These are phyloP conservation scores for Halcyon chelicuti DNA, from an alignment of 2,797 vertebrate genomes.

Conservation along the genomic window DNA sequence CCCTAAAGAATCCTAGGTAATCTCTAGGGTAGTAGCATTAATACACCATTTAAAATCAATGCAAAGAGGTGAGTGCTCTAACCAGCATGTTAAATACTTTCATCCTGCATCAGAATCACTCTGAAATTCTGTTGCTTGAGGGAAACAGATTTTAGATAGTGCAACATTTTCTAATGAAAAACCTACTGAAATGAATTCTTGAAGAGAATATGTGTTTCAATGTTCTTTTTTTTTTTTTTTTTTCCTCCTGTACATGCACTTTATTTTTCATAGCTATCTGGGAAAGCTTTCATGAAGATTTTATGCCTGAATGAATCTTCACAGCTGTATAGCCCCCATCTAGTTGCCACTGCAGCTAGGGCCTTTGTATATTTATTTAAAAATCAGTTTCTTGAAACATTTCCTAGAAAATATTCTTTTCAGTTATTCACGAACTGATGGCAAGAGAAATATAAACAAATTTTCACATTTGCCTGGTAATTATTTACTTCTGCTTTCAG, in stretches of 20 bases:
- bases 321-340: neutral
- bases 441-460: neutral
- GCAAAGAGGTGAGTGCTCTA: neutral
- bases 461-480: neutral
- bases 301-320: conserved; percentile 9
- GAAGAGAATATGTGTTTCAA: neutral
- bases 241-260: neutral
- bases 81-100: neutral
- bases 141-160: conserved; percentile 28
- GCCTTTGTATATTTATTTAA: neutral
- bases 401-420: conserved; percentile 8
- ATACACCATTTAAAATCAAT: conserved; percentile 31
- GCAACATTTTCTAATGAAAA: neutral
- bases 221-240: neutral
- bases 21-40: conserved; percentile 1
- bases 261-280: neutral
- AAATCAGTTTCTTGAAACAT: neutral
- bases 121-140: conserved; percentile 29
- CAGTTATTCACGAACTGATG: neutral
- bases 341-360: neutral
- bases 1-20: neutral
- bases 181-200: conserved; percentile 32
- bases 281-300: neutral
- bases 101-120: conserved; percentile 24
- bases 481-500: neutral